Conservation (phyloP, 2,888 invertebrate species). For the Andrena haemorrhoa region DNA sequence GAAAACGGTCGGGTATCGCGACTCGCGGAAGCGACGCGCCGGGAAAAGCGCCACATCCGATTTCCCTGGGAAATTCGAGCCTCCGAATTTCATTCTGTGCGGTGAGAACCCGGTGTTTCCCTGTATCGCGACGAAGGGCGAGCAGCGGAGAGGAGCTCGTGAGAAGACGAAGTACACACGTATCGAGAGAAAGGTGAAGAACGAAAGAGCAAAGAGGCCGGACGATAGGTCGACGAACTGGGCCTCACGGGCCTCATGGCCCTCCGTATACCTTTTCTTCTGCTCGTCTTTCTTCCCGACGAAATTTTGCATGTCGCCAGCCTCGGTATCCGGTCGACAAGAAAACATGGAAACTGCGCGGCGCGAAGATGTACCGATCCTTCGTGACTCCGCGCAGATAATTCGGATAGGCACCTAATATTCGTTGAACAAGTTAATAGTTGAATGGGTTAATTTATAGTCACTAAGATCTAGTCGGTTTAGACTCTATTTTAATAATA, state of each 20-base stretch:
- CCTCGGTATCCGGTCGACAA: background rate
- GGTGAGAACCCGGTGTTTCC: background rate
- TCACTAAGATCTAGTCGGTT: too few species aligned
- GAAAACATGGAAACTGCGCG: background rate
- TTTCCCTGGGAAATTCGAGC: background rate
- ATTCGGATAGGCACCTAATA: too few species aligned
- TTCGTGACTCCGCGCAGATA: too few species aligned
- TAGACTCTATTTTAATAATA: too few species aligned
- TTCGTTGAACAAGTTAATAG: too few species aligned
- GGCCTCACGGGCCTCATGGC: slow-evolving; percentile 51
- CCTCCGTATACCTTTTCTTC: slow-evolving; percentile 46
- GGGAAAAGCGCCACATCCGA: background rate
- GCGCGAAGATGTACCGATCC: too few species aligned
- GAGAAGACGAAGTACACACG: slow-evolving; percentile 22
- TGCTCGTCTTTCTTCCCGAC: slow-evolving; percentile 33
- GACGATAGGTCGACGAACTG: slow-evolving; percentile 68
- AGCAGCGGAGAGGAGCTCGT: slow-evolving; percentile 31
- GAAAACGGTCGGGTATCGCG: background rate
- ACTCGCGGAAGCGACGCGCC: background rate
- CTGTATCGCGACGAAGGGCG: slow-evolving; percentile 9
- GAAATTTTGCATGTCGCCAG: slow-evolving; percentile 50
- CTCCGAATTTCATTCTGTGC: background rate
- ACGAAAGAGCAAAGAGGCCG: slow-evolving; percentile 42
- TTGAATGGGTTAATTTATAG: too few species aligned
- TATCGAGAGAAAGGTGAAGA: slow-evolving; percentile 47